Conservation (phyloP, 1,140 invertebrate genomes). For the Diabrotica undecimpunctata region DNA sequence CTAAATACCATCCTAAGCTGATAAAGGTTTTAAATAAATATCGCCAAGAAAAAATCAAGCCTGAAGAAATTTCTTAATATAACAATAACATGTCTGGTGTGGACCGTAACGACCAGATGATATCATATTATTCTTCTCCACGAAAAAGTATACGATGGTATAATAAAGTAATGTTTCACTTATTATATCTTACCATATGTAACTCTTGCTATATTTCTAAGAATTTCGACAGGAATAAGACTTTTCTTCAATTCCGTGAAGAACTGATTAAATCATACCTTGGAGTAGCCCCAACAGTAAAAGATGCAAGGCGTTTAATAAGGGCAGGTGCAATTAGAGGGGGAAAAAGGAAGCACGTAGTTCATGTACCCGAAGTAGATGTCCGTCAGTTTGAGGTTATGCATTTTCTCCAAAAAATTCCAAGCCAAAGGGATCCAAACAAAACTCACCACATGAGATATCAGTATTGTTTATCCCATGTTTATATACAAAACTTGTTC, state of each 20-base stretch:
- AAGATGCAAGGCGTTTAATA: too few relatives aligned
- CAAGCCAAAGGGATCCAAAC: not conserved
- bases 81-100: constrained; percentile 31
- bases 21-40: constrained; percentile 22
- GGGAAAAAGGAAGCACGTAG: not conserved
- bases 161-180: constrained; percentile 26
- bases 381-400: too few relatives aligned
- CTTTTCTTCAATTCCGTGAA: not conserved
- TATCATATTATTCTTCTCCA: constrained; percentile 27
- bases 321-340: not conserved
- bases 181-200: constrained; percentile 11
- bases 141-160: constrained; percentile 33
- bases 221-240: not conserved
- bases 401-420: too few relatives aligned
- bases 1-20: constrained; percentile 23
- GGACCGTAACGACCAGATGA: constrained; percentile 30
- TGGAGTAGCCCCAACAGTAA: too few relatives aligned
- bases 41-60: constrained; percentile 30
- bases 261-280: too few relatives aligned
- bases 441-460: constrained; percentile 7
- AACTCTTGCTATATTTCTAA: constrained; percentile 5
- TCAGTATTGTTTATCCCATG: too few relatives aligned
- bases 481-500: too few relatives aligned
- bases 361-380: not conserved
- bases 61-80: constrained; percentile 32